Conservation (phyloP, 2,888 invertebrate genomes). For the Synanthedon andrenaeformis region DNA sequence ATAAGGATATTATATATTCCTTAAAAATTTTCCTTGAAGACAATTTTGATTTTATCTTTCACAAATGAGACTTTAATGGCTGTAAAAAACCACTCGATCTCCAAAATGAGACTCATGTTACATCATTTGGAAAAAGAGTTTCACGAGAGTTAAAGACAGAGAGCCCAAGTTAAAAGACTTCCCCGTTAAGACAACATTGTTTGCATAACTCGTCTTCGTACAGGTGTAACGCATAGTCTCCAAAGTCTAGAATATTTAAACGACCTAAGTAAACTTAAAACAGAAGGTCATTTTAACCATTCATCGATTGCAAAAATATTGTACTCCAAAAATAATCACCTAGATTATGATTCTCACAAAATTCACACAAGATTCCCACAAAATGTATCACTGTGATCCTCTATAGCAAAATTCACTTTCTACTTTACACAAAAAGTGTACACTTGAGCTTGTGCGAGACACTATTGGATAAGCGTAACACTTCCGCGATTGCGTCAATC, state of each 20-base stretch:
- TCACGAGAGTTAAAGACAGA: no score
- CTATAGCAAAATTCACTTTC: constrained; percentile 28
- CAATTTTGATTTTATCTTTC: not conserved
- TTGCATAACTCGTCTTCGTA: not conserved
- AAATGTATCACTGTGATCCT: constrained; percentile 45
- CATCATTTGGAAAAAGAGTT: no score
- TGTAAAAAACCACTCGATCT: no score
- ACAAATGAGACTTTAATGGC: not conserved
- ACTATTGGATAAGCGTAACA: constrained; percentile 3
- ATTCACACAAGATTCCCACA: constrained; percentile 24
- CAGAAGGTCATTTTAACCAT: not conserved
- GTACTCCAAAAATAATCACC: not conserved
- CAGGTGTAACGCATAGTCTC: not conserved
- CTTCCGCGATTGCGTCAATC: not conserved
- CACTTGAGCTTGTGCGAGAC: constrained; percentile 10
- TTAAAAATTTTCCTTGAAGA: no score
- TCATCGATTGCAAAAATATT: not conserved
- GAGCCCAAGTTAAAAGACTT: not conserved
- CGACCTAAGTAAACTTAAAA: not conserved
- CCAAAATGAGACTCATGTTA: no score
- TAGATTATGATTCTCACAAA: constrained; percentile 14
- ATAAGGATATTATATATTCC: no score
- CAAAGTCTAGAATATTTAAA: not conserved
- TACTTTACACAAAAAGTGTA: constrained; percentile 16
- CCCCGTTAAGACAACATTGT: not conserved